These are phyloP conservation scores for Ommatoiulus sabulosus DNA, from an alignment of 2,888 invertebrate species.

Conservation along the genomic window DNA sequence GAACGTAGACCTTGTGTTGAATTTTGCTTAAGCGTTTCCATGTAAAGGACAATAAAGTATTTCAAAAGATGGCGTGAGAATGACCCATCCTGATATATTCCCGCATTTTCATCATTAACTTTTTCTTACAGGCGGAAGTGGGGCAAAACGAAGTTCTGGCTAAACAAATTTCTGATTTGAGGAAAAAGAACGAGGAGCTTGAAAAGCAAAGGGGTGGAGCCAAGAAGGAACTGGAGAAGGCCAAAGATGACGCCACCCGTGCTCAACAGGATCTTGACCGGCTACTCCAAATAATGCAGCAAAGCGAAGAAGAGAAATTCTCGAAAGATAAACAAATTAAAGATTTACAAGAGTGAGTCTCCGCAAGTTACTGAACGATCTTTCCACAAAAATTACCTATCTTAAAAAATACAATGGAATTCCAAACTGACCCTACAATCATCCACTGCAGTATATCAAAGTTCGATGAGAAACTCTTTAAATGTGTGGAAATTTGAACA, in stretches of 20 bases:
- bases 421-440: too few relatives aligned
- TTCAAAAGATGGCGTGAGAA: too few relatives aligned
- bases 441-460: too few relatives aligned
- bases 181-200: slow-evolving; percentile 63
- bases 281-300: slow-evolving; percentile 87
- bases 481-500: too few relatives aligned
- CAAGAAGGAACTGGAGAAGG: slow-evolving; percentile 82
- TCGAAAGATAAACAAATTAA: slow-evolving; percentile 91
- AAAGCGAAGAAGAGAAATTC: slow-evolving; percentile 94
- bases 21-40: too few relatives aligned
- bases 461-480: too few relatives aligned
- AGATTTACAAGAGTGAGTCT: slow-evolving; percentile 85
- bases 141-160: slow-evolving; percentile 62
- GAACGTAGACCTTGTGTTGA: too few relatives aligned
- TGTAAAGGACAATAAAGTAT: too few relatives aligned
- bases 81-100: too few relatives aligned
- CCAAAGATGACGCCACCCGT: slow-evolving; percentile 84
- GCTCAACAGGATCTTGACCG: slow-evolving; percentile 89
- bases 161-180: slow-evolving; percentile 63
- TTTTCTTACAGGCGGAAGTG: slow-evolving; percentile 67
- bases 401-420: too few relatives aligned
- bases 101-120: too few relatives aligned
- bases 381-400: too few relatives aligned
- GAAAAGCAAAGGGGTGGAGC: slow-evolving; percentile 75
- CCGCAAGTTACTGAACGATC: neutral